Evolutionary conservation across 2,113 vertebrate genomes (phyloP).

Genomic region (Tupaia tana): DNA sequence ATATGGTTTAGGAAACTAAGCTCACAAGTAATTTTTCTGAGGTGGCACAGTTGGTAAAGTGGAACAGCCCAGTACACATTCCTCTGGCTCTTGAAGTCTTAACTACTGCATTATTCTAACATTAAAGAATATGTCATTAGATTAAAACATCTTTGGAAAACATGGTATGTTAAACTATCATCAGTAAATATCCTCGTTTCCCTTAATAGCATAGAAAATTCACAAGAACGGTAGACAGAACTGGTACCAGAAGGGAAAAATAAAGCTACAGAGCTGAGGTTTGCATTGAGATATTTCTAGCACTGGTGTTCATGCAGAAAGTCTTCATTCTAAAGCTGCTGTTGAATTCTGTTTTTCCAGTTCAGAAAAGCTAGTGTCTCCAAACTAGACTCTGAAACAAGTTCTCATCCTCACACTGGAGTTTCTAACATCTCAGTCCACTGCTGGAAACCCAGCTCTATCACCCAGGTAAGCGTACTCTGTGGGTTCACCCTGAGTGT

Average conservation of each 20-base stretch:
- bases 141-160: constrained; percentile 21
- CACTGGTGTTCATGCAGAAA: not conserved
- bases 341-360: not conserved
- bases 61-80: not conserved
- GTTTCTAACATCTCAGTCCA: not conserved
- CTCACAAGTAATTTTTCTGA: constrained; percentile 13
- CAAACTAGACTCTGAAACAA: not conserved
- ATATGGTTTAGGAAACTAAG: constrained; percentile 1
- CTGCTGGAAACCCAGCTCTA: not conserved
- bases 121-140: constrained; percentile 2
- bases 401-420: not conserved
- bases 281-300: not conserved
- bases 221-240: not conserved
- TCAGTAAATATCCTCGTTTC: constrained; percentile 23
- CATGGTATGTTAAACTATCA: not conserved
- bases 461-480: not conserved
- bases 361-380: not conserved
- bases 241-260: not conserved
- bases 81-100: not conserved
- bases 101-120: constrained; percentile 5
- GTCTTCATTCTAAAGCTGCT: not conserved
- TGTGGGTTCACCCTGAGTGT: not conserved
- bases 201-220: constrained; percentile 40
- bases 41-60: not conserved
- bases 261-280: not conserved